Base-by-base conservation (phyloP, 2,797 vertebrate genomes). In the Malurus leucopterus region DNA sequence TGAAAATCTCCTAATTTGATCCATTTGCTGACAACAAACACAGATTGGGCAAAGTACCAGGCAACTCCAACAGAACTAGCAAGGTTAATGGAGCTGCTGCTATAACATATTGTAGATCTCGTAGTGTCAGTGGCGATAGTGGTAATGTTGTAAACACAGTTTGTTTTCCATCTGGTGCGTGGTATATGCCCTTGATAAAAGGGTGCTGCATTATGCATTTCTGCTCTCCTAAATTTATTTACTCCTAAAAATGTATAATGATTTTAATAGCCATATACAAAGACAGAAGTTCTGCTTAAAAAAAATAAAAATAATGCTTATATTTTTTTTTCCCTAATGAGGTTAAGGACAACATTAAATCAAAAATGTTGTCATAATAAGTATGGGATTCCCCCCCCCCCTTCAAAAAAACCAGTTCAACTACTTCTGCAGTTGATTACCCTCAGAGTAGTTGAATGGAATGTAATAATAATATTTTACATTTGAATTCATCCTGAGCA, bases 41-140 rank as follows among this genome's bases (percentile, higher is more conserved):
- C 86, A 92, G 92, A 90, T 57, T 94, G 92, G 94, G 90, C 95
- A 94, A 92, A 90, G 88, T 87, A 93, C 75, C 81, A 95, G 89
- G 57, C 91, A 95, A 81, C 77, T 93, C 92, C 82, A 94, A 93
- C 84, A 91, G 92, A 93, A 95, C 70, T 92, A 95, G 92, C 92
- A 95, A 95, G 94, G 93, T 95, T 94, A 94, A 94, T 92, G 86
- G 92, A 94, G 82, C 94, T 95, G 92, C 91, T 94, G 94, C 88
- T 92, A 12, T 73, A 94, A 94, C 93, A 94, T 94, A 96, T 94
- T 94, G 93, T 92, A 94, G 86, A 89, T 93, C 92, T 94, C 88
- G 85, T 94, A 92, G 89, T 94, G 91, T 96, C 92, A 93, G 91
- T 94, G 94, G 94, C 50, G 83, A 93, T 93, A 92, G 77, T 84